phyloP scores from a whole-genome alignment of 1,140 invertebrate genomes.

The Nautilus pompilius region DNA sequence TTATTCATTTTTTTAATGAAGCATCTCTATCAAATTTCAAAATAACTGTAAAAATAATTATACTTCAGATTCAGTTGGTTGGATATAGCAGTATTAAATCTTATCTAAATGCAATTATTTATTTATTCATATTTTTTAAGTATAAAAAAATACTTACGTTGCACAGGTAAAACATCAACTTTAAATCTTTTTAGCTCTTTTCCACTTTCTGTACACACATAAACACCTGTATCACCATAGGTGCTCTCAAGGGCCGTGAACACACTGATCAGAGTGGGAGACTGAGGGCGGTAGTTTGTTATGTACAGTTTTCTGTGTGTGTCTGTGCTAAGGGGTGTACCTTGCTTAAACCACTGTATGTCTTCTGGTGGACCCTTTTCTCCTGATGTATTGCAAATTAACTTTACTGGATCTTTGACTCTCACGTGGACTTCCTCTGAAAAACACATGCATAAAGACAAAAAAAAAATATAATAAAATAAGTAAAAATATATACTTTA shows the following conservation, averaged over 20 bases:
- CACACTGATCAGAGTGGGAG: slow-evolving; percentile 1
- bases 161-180: background rate
- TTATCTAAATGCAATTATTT: too few relatives aligned
- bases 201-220: background rate
- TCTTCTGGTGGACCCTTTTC: background rate
- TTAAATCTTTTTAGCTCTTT: background rate
- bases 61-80: too few relatives aligned
- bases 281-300: background rate
- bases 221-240: slow-evolving; percentile 2
- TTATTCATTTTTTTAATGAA: too few relatives aligned
- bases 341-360: background rate
- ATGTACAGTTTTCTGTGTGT: background rate
- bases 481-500: too few relatives aligned
- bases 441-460: too few relatives aligned
- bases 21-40: too few relatives aligned
- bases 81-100: too few relatives aligned
- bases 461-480: too few relatives aligned
- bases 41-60: too few relatives aligned
- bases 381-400: background rate
- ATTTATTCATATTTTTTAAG: too few relatives aligned
- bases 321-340: background rate
- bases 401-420: background rate
- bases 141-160: background rate
- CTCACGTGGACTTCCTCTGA: background rate
- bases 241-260: background rate